Evolutionary conservation across 2,888 invertebrate species (phyloP).

Genomic region (Erebia epiphron): DNA sequence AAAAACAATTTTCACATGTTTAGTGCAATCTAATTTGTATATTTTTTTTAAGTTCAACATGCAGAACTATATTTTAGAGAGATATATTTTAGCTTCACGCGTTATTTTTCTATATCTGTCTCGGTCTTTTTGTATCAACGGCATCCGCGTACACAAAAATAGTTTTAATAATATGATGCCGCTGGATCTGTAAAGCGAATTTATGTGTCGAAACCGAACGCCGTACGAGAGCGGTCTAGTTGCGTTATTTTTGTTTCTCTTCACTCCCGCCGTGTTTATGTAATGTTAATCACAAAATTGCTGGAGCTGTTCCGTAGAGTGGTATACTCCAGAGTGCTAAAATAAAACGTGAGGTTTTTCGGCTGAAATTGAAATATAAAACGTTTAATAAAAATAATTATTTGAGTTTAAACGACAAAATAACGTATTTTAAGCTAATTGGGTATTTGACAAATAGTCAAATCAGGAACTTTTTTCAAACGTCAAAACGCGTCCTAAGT

Average conservation of each 20-base stretch:
- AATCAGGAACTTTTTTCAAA: too few relatives aligned
- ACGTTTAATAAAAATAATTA: background rate
- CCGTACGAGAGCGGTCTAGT: constrained; percentile 55
- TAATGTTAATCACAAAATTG: constrained; percentile 68
- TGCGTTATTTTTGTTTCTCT: constrained; percentile 74
- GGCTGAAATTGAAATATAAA: background rate
- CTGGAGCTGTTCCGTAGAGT: constrained; percentile 39
- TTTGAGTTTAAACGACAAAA: background rate
- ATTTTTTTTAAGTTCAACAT: background rate
- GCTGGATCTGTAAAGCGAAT: constrained; percentile 57
- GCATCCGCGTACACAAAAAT: constrained; percentile 54
- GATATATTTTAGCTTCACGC: background rate
- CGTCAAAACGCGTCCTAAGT: too few relatives aligned
- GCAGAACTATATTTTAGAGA: background rate
- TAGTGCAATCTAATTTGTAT: background rate
- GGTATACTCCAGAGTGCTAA: constrained; percentile 20
- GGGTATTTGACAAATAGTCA: too few relatives aligned
- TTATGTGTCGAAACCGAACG: constrained; percentile 62
- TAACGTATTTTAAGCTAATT: background rate
- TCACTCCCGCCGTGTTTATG: constrained; percentile 63
- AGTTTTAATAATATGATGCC: constrained; percentile 58
- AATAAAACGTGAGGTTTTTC: constrained; percentile 6
- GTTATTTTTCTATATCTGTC: background rate
- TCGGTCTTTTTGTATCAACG: constrained; percentile 2
- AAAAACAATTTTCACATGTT: background rate